These are phyloP conservation scores for Ophthalmolycus amberensis DNA, from an alignment of 2,113 vertebrate species.

Conservation along the genomic window DNA sequence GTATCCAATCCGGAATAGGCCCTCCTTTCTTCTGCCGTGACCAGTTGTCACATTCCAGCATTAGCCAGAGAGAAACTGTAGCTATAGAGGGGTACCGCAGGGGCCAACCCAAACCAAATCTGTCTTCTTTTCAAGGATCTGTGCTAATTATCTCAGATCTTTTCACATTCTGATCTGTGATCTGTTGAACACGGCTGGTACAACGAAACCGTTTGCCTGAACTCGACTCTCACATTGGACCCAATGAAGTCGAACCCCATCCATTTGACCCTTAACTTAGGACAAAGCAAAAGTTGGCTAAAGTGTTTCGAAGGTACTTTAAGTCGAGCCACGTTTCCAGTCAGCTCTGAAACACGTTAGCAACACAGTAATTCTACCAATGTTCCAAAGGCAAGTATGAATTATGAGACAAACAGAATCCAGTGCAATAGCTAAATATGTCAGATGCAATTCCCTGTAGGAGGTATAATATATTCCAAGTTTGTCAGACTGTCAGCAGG, in stretches of 20 bases:
- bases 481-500: conserved; percentile 60
- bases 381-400: background rate
- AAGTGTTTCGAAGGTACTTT: conserved; percentile 20
- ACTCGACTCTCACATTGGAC: conserved; percentile 51
- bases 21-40: conserved; percentile 73
- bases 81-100: conserved; percentile 61
- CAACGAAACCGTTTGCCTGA: conserved; percentile 65
- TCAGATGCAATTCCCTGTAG: conserved; percentile 27
- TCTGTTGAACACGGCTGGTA: conserved; percentile 71
- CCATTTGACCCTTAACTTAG: conserved; percentile 58
- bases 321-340: background rate
- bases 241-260: conserved; percentile 56
- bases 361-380: background rate
- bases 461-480: conserved; percentile 50
- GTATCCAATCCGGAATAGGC: conserved; percentile 71
- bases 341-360: conserved; percentile 6
- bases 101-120: conserved; percentile 67
- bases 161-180: conserved; percentile 71
- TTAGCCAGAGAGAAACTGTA: conserved; percentile 58
- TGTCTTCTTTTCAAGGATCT: conserved; percentile 69
- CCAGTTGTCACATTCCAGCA: conserved; percentile 79
- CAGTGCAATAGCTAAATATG: conserved; percentile 33
- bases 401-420: conserved; percentile 30
- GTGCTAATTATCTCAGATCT: conserved; percentile 72
- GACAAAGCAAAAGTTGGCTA: conserved; percentile 32